Base-by-base conservation (phyloP, 2,113 vertebrate genomes). In the Cercocebus atys region DNA sequence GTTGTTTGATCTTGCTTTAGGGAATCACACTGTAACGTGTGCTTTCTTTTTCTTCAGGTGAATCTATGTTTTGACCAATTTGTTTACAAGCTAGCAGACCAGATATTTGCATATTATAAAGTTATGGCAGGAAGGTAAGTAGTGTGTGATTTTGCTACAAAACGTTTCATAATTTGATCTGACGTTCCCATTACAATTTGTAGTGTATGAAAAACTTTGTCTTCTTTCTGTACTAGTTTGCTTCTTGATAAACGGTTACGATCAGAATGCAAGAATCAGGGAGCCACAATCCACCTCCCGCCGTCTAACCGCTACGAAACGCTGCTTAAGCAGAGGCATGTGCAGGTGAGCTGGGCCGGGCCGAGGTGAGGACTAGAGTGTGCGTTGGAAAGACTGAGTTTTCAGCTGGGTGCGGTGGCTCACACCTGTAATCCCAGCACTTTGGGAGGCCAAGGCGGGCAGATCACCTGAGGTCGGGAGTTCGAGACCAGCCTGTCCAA, bases 51-150 rank as follows among this genome's bases (percentile, higher is more conserved):
- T 86, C 40, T 76, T 20, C 94, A 99, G 99, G 99, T 99, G 86
- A 99, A 99, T 95, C 98, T 99, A 0, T 99, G 99, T 98, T 99
- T 99, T 98, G 99, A 99, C 96, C 99, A 99, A 89, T 99, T 99
- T 98, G 99, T 99, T 90, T 99, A 99, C 97, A 99, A 99, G 95
- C 98, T 99, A 94, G 99, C 99, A 70, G 99, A 99, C 97, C 99
- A 99, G 96, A 99, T 99, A 98, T 99, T 99, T 98, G 99, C 98
- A 0, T 99, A 99, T 98, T 99, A 99, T 97, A 99, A 99, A 95
- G 98, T 99, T 92, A 99, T 99, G 98, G 99, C 99, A 25, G 99
- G 99, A 98, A 99, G 99, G 99, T 99, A 97, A 55, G 79, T 98
- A 45, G 7, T 70, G 25, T 68, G 27, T 20, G n/a, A 35, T 57